These are phyloP conservation scores for Neoitamus cyanurus DNA, from an alignment of 2,888 invertebrate genomes.

Conservation along the genomic window DNA sequence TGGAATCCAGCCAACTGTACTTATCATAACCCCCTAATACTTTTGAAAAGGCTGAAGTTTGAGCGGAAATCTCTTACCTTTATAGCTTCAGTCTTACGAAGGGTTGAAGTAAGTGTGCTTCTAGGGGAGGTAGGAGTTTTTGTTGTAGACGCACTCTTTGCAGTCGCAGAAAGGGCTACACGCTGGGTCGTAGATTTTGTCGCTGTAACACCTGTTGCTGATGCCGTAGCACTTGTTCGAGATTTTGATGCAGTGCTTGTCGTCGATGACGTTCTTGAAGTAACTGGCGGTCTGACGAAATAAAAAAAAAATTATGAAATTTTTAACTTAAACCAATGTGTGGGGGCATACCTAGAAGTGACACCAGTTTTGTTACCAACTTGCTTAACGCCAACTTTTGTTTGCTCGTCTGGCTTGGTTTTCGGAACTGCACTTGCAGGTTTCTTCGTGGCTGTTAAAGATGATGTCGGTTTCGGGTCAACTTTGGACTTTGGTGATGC, in stretches of 20 bases:
- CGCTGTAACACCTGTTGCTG: constrained; percentile 9
- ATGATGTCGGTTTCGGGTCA: background rate
- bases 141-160: constrained; percentile 53
- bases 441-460: background rate
- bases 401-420: constrained; percentile 11
- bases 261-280: constrained; percentile 20
- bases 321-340: background rate
- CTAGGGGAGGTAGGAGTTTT: constrained; percentile 61
- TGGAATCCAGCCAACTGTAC: background rate
- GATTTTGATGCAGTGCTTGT: constrained; percentile 19
- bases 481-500: background rate
- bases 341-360: constrained; percentile 5
- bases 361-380: constrained; percentile 36
- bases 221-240: constrained; percentile 18
- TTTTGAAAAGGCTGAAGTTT: background rate
- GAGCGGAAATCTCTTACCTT: constrained; percentile 50
- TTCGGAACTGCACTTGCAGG: background rate
- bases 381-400: constrained; percentile 29
- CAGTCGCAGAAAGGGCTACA: constrained; percentile 31
- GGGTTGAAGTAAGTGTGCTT: constrained; percentile 59
- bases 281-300: constrained; percentile 4
- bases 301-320: background rate
- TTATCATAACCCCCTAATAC: background rate
- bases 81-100: constrained; percentile 59
- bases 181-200: constrained; percentile 29